phyloP scores from a whole-genome alignment of 2,888 invertebrate genomes.

The Diachrysia chrysitis region DNA sequence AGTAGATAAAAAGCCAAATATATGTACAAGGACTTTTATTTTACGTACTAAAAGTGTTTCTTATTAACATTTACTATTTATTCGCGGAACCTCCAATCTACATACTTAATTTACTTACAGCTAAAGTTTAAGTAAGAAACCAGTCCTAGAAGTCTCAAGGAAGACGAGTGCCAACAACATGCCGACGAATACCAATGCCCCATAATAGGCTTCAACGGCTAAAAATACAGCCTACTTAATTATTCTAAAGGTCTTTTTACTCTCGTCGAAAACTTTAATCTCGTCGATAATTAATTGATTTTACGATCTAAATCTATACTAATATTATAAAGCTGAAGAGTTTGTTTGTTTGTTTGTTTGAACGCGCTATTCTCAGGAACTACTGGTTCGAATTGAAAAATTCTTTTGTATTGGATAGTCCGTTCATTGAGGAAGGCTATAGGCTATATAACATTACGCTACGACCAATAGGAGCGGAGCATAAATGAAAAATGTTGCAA shows the following conservation, averaged over 20 bases:
- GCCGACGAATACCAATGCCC: conserved; percentile 22
- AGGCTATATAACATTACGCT: no score
- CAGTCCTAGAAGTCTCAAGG: conserved; percentile 48
- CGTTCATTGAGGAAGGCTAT: no score
- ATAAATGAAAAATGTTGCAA: no score
- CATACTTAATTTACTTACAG: neutral
- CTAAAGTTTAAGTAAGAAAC: conserved; percentile 5
- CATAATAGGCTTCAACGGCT: conserved; percentile 18
- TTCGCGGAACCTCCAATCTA: neutral
- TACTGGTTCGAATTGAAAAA: no score
- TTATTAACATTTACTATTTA: neutral
- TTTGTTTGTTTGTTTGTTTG: no score
- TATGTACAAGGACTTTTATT: no score
- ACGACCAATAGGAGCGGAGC: no score
- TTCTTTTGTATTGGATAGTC: no score
- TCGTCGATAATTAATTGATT: neutral
- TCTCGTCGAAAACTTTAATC: neutral
- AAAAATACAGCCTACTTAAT: conserved; percentile 7
- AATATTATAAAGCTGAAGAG: no score
- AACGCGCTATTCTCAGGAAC: no score
- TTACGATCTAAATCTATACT: no score
- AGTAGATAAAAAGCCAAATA: no score
- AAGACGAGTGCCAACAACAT: conserved; percentile 33
- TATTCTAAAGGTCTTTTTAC: conserved; percentile 12
- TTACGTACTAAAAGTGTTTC: neutral